These are phyloP conservation scores for Tapirus indicus DNA, from an alignment of 2,797 vertebrate genomes.

Conservation along the genomic window DNA sequence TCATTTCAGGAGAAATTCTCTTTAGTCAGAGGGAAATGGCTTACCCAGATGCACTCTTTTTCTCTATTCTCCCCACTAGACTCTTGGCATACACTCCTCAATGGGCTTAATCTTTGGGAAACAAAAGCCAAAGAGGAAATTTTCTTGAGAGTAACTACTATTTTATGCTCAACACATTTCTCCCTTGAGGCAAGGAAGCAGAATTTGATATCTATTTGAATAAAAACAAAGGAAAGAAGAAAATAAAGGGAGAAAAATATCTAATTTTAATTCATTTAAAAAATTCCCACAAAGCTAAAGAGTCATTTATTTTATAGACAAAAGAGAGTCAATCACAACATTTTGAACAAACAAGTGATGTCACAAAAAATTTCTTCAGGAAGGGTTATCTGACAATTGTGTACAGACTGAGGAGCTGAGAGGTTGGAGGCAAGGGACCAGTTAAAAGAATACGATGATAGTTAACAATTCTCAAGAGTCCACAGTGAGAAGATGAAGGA, in stretches of 20 bases:
- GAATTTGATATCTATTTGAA: not conserved
- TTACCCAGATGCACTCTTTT: not conserved
- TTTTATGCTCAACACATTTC: conserved; percentile 16
- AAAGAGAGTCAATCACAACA: not conserved
- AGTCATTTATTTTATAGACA: not conserved
- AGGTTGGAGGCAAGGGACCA: not conserved
- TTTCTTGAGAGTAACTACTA: conserved; percentile 49
- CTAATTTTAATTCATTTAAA: not conserved
- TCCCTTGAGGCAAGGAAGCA: not conserved
- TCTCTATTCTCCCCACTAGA: not conserved
- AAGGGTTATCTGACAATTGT: not conserved
- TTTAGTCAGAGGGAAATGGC: not conserved
- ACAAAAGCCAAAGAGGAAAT: conserved; percentile 20
- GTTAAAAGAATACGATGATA: not conserved
- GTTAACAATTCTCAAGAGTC: not conserved
- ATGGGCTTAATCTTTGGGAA: conserved; percentile 13
- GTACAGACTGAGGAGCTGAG: not conserved
- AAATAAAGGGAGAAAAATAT: not conserved
- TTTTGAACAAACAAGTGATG: not conserved
- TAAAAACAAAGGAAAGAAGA: conserved; percentile 44
- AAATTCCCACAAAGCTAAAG: not conserved
- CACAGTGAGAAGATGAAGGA: not conserved
- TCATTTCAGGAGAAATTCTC: conserved; percentile 1
- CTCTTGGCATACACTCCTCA: not conserved
- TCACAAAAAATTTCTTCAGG: not conserved